Percentiles rank a stretch among this genome's conserved stretches.
Evolutionary conservation across 2,888 invertebrate genomes (phyloP).

Genomic region (Sussaba pulchella): DNA sequence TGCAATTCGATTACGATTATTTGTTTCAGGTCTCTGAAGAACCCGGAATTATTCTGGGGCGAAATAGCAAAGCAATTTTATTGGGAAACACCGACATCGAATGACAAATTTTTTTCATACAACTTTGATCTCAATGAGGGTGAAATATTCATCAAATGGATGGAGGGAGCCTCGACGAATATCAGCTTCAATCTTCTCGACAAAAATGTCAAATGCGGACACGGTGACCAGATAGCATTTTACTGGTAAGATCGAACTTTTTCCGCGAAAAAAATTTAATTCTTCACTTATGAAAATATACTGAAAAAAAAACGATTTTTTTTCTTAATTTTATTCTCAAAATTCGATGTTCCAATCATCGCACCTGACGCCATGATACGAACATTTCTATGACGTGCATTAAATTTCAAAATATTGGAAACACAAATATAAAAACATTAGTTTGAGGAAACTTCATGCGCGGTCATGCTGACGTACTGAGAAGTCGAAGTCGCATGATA

Average conservation of each 20-base stretch:
- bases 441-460: too few species aligned
- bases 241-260: slow-evolving; percentile 93
- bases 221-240: slow-evolving; percentile 96
- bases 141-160: slow-evolving; percentile 96
- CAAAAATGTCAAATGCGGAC: slow-evolving; percentile 94
- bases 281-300: slow-evolving; percentile 2
- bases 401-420: too few species aligned
- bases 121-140: slow-evolving; percentile 97
- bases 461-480: too few species aligned
- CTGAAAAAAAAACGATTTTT: too few species aligned
- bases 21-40: slow-evolving; percentile 89
- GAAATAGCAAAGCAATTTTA: slow-evolving; percentile 96
- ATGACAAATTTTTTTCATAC: slow-evolving; percentile 92
- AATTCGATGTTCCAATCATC: too few species aligned
- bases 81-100: slow-evolving; percentile 93
- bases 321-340: too few species aligned
- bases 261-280: too few species aligned
- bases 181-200: slow-evolving; percentile 98
- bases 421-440: too few species aligned
- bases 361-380: too few species aligned
- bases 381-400: too few species aligned
- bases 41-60: slow-evolving; percentile 97
- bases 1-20: slow-evolving; percentile 11
- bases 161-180: slow-evolving; percentile 98
- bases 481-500: too few species aligned